Evolutionary conservation across 2,797 vertebrate species (phyloP).

Genomic region (Onychomys torridus): DNA sequence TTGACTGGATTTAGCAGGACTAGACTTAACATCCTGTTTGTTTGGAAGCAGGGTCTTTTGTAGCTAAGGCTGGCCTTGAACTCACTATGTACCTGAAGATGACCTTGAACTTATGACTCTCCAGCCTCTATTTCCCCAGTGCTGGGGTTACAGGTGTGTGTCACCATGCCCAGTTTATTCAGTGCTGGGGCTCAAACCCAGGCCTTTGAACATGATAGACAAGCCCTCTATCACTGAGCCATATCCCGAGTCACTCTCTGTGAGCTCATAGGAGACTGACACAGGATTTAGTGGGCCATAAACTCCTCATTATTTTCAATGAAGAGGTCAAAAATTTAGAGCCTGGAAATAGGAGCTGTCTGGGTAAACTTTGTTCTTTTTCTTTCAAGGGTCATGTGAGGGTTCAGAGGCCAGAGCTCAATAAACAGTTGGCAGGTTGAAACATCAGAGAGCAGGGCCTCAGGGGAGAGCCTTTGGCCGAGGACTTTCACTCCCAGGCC

Average conservation of each 20-base stretch:
- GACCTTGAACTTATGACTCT: not conserved
- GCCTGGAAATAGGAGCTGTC: not conserved
- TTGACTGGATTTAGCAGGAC: not conserved
- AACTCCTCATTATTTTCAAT: not conserved
- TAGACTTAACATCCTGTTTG: not conserved
- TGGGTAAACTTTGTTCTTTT: not conserved
- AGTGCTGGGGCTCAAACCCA: not conserved
- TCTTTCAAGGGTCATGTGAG: not conserved
- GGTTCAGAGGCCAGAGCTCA: not conserved
- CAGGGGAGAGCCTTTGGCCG: not conserved
- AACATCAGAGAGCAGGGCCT: not conserved
- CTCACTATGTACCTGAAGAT: not conserved
- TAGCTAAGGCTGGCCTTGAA: not conserved
- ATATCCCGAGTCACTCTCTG: not conserved
- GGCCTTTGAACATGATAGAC: not conserved
- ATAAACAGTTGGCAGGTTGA: not conserved
- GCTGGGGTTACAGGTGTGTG: not conserved
- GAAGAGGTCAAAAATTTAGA: not conserved
- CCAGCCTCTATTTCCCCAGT: not conserved
- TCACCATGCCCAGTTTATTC: not conserved
- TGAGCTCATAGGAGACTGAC: not conserved
- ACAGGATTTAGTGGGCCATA: not conserved
- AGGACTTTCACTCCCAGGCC: fast-evolving
- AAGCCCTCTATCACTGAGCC: not conserved
- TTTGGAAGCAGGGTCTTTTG: not conserved